Base-by-base conservation (phyloP, 2,888 invertebrate genomes). In the Agelastica alni region DNA sequence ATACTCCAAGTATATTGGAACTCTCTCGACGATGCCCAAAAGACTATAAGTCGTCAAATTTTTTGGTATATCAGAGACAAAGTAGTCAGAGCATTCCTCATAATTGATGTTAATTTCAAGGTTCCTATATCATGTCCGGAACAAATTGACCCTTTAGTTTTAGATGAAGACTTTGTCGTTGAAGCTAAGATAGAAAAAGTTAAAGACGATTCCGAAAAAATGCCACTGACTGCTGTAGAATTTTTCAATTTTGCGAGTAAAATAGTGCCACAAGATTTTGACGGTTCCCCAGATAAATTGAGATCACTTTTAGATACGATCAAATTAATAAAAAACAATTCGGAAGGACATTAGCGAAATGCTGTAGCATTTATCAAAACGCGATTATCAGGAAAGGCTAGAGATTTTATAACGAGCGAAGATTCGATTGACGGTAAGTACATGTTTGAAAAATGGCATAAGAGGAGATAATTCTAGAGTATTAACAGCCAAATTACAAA, bases 301-400 rank as follows among this genome's bases (percentile, higher is more conserved):
- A 14, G 6, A 1, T 36, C 36, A 26, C 48, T 39, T 39, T 39
- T 45, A 12, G 28, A 31, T 30, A 16, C 26, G 1, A 14, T 48
- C 16, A 14, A 2, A 2, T 18, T 48, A 2, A 10, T 49, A n/a
- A 20, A 39, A 9, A 22, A 22, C 2, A 41, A 44, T 26, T 22
- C 22, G 9, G 45, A 20, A n/a, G 22, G 28, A 14, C 56, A 53
- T 14, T 47, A 34, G 7, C 28, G 26, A 32, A 41, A 45, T 18
- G 48, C 46, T 0, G 44, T 47, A n/a, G 52, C 52, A 26, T 56
- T 37, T 43, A 43, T 56, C 5, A 44, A 44, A 17, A 44, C 30
- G 5, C 26, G 31, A n/a, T n/a, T 44, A 6, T 30, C 9, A 31
- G 16, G 44, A n/a, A 30, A 44, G 4, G 28, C 44, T 4, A 46